A percentile compares a stretch with the other conserved stretches of the same genome.
These are phyloP conservation scores for Oreocharis arfaki DNA, from an alignment of 2,113 vertebrate species.

Conservation along the genomic window DNA sequence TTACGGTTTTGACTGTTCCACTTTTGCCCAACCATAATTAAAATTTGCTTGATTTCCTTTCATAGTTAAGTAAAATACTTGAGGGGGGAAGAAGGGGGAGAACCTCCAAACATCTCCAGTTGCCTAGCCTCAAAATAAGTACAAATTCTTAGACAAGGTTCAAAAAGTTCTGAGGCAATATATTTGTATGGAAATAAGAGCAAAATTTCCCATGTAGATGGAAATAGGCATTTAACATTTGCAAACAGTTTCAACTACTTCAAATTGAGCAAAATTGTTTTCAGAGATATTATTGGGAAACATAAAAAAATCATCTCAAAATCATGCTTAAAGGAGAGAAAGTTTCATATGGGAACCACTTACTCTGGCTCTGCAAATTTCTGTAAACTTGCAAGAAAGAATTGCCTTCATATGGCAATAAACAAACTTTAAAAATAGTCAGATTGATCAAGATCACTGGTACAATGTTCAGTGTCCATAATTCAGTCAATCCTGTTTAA, in stretches of 20 bases:
- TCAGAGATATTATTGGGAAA: background rate
- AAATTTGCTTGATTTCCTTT: background rate
- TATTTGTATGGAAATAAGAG: background rate
- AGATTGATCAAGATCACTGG: background rate
- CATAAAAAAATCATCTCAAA: background rate
- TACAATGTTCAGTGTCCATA: background rate
- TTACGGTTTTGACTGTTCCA: background rate
- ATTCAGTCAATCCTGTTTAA: conserved; percentile 12
- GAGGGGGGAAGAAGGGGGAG: fast-evolving
- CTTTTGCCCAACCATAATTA: background rate
- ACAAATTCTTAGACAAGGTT: background rate
- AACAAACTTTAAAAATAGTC: background rate
- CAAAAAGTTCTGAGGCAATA: background rate
- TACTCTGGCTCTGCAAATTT: background rate
- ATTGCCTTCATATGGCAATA: background rate
- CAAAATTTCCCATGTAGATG: background rate
- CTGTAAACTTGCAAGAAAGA: background rate
- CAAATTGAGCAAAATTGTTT: background rate
- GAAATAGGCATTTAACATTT: background rate
- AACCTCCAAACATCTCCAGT: background rate
- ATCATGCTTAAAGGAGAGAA: background rate
- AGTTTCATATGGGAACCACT: background rate
- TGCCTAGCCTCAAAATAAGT: background rate
- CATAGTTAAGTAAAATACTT: background rate
- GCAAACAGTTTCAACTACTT: background rate